Base-by-base conservation (phyloP, 2,888 invertebrate species). In the Lasiommata megera region DNA sequence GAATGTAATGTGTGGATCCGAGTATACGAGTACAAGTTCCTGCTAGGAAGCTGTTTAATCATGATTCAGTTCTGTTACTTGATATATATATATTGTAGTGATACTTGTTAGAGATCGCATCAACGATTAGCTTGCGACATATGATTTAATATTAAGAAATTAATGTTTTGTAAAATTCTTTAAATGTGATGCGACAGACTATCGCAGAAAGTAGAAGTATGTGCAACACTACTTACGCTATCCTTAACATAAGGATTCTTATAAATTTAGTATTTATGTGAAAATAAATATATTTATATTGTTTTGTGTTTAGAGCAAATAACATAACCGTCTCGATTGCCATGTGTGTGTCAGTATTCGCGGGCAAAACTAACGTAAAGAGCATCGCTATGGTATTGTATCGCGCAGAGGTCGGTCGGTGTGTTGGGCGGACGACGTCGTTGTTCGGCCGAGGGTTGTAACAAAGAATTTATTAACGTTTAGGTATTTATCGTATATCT, bases 391-490 rank as follows among this genome's bases (percentile, higher is more conserved):
- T 23, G 2, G 23, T 23, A 23, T 23, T 23, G 23, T 23, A 23
- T 23, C 2, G 23, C 5, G 5, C 23, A 23, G 2, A 3, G 23
- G 2, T 23, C 23, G 23, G 23, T 23, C 5, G 9, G 31, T 31
- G 31, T 7, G 71, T 66, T 69, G 70, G 17, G 50, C 69, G 62
- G 72, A 69, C 63, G 61, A 65, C 48, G 55, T 63, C 56, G 58
- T 62, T 59, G 71, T 75, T 81, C 77, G 81, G 79, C 77, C 78
- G 78, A 79, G 81, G 82, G 80, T 82, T 84, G 80, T 84, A 80
- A 82, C 77, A 73, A 88, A 80, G 88, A 89, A 89, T 89, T 89
- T 89, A 89, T 76, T 89, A 87, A 80, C 73, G 66, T 81, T 73
- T 84, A 84, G 74, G 68, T 73, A n/a, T 38, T 11, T 28, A 38